Percentiles rank a stretch among this genome's conserved stretches.
phyloP scores from a whole-genome alignment of 2,797 vertebrate genomes.

The Threskiornis aethiopicus region DNA sequence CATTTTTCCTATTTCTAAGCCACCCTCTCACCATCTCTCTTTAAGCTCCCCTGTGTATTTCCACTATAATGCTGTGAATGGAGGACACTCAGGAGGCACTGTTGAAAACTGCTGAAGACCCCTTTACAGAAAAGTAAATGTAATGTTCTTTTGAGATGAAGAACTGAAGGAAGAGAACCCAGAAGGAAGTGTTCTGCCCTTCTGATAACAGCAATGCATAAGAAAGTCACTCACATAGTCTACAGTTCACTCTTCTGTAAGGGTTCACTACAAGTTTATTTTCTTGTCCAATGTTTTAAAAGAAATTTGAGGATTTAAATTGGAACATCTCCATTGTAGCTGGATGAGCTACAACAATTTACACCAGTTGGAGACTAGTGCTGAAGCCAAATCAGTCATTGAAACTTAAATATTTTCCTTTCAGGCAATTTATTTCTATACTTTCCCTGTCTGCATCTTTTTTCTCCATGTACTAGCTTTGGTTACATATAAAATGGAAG shows the following conservation, averaged over 20 bases:
- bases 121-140: neutral
- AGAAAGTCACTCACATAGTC: neutral
- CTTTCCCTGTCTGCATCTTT: neutral
- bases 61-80: neutral
- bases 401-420: neutral
- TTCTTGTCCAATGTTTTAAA: neutral
- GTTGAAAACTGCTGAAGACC: neutral
- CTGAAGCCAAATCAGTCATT: neutral
- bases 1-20: neutral
- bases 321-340: neutral
- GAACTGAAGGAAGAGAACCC: neutral
- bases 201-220: neutral
- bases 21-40: neutral
- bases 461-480: neutral
- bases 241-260: neutral
- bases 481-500: neutral
- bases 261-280: neutral
- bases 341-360: neutral
- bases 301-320: neutral
- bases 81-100: neutral
- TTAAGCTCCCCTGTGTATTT: neutral
- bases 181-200: neutral
- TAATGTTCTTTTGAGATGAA: neutral
- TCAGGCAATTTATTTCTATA: neutral
- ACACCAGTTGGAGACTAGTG: neutral